Evolutionary conservation across 1,140 invertebrate genomes (phyloP).

Genomic region (Monochamus saltuarius): DNA sequence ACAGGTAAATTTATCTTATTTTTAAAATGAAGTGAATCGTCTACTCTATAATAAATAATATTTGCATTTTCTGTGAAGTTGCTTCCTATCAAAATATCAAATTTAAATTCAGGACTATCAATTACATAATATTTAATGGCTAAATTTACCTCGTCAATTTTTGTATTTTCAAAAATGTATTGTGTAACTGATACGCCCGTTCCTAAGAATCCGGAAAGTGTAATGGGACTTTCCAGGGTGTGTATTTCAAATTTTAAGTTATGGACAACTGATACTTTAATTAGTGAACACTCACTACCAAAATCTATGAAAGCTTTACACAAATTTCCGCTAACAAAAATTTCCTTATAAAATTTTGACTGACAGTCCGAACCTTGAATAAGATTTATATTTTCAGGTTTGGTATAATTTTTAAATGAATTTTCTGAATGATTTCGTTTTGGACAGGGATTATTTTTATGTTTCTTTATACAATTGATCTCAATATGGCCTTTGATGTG

Average conservation of each 20-base stretch:
- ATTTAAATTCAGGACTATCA: background rate
- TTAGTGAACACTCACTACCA: conserved; percentile 8
- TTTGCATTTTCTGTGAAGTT: conserved; percentile 12
- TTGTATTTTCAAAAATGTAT: background rate
- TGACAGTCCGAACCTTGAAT: background rate
- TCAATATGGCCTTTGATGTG: background rate
- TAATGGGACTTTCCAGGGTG: background rate
- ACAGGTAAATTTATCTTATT: too few relatives aligned
- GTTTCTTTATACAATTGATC: conserved; percentile 8
- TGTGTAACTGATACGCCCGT: background rate
- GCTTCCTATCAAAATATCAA: conserved; percentile 1
- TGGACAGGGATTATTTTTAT: background rate
- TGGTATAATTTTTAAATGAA: too few relatives aligned
- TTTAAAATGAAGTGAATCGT: background rate
- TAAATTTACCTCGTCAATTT: background rate
- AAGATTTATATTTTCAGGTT: conserved; percentile 5
- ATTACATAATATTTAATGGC: conserved; percentile 5
- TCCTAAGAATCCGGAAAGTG: background rate
- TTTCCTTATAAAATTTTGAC: conserved; percentile 2
- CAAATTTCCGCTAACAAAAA: background rate
- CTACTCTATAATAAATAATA: conserved; percentile 13
- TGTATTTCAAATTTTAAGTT: conserved; percentile 1
- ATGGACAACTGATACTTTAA: conserved; percentile 7
- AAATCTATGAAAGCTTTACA: conserved; percentile 8
- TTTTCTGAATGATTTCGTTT: too few relatives aligned